Conservation (phyloP, 2,888 invertebrate genomes). For the Trissonchulus latispiculum region DNA sequence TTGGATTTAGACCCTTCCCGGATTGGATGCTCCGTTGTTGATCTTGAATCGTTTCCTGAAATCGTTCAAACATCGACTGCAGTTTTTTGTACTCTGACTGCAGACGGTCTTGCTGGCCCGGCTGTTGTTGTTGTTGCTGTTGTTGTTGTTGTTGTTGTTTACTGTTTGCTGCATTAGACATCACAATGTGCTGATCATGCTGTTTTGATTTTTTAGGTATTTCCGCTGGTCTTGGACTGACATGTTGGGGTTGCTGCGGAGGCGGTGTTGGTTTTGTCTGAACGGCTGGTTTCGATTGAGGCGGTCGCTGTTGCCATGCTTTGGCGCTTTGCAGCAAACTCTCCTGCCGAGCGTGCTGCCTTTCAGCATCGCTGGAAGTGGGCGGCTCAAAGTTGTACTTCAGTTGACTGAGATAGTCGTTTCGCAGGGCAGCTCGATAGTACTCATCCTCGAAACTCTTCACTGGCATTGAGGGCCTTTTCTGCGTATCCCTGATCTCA, state of each 20-base stretch:
- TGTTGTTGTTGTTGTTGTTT: not conserved
- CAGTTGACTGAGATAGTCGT: not conserved
- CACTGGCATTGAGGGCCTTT: not conserved
- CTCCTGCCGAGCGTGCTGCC: not conserved
- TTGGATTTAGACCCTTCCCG: not conserved
- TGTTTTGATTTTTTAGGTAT: too few relatives aligned
- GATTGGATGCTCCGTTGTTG: not conserved
- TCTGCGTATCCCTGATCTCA: not conserved
- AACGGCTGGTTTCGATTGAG: not conserved
- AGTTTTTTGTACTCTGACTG: not conserved
- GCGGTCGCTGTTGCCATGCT: not conserved
- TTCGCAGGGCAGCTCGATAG: not conserved
- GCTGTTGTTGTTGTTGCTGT: not conserved
- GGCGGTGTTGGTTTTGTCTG: not conserved
- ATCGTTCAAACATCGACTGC: not conserved
- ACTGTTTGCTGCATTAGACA: too few relatives aligned
- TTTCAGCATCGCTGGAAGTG: not conserved
- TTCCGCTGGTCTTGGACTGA: too few relatives aligned
- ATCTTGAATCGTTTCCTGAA: not conserved
- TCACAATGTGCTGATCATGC: too few relatives aligned
- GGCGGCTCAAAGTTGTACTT: too few relatives aligned
- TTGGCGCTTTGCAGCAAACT: not conserved
- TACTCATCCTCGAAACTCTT: conserved; percentile 15
- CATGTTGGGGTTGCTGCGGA: not conserved
- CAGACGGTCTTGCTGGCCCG: not conserved